Conservation (phyloP, 2,888 invertebrate genomes). For the Drosophila anceps region DNA sequence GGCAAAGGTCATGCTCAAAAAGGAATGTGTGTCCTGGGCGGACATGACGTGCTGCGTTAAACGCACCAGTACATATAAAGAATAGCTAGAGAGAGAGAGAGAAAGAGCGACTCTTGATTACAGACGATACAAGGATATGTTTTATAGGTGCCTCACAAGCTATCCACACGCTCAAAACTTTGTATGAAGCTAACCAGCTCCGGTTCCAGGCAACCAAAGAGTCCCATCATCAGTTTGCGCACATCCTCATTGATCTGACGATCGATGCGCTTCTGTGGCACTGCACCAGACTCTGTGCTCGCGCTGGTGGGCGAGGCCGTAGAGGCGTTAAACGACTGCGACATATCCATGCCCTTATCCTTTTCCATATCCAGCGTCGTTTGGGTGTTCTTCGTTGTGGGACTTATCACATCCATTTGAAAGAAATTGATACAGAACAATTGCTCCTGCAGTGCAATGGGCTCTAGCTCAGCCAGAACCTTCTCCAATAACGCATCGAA, state of each 20-base stretch:
- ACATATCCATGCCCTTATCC: conserved; percentile 83
- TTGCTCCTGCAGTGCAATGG: conserved; percentile 96
- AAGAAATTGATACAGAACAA: conserved; percentile 97
- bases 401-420: conserved; percentile 90
- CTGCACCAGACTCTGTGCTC: conserved; percentile 47
- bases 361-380: conserved; percentile 86
- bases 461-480: conserved; percentile 95
- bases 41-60: conserved; percentile 97
- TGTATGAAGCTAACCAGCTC: conserved; percentile 94
- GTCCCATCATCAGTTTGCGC: conserved; percentile 93
- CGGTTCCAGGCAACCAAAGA: conserved; percentile 95
- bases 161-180: conserved; percentile 94
- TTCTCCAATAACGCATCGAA: conserved; percentile 92
- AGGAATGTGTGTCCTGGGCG: conserved; percentile 94
- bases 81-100: conserved; percentile 88
- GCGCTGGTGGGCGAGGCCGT: conserved; percentile 62
- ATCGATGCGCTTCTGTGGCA: conserved; percentile 87
- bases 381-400: conserved; percentile 87
- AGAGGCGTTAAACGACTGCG: conserved; percentile 68
- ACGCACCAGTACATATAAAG: conserved; percentile 96
- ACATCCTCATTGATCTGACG: conserved; percentile 92
- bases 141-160: conserved; percentile 89
- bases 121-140: accelerated
- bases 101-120: background rate
- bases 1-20: conserved; percentile 94